Evolutionary conservation across 2,113 vertebrate species (phyloP), one percentile per base, ranked within the genome.

Genomic region (Xyliphius kryptos): DNA sequence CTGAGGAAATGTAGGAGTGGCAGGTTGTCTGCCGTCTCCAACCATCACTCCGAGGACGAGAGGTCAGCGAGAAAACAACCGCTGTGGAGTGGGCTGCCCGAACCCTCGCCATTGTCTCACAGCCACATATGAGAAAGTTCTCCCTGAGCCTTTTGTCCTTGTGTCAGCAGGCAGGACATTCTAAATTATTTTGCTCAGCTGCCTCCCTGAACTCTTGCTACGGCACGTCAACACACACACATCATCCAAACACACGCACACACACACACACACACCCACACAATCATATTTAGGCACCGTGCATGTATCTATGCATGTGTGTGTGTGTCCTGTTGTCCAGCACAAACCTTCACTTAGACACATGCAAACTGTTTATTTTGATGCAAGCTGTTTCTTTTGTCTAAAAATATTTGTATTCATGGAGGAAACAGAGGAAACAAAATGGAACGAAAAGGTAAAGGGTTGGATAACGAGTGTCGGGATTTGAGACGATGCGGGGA

Each of bases 101-200:
- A 84, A 75, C 77, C 70, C 65, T 72, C 73, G 84, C 81, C 81
- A 80, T 76, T 80, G 82, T 86, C 80, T 82, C 79, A 50, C 70
- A 77, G 77, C 78, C 80, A 80, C 82, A 79, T 76, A 78, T 74
- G 79, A 80, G 81, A 83, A 79, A 80, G 80, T 81, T 83, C 81
- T 71, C 79, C 73, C 75, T 70, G 76, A 74, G 82, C 82, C 79
- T 86, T 75, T 86, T 88, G 85, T 88, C 85, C 85, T 87, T 87
- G 85, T 86, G 82, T 87, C 85, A 87, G 85, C 83, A 83, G 82
- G 87, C 83, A 87, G 85, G 84, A 85, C 85, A 79, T 80, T 85
- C 81, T 80, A 80, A 86, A 87, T 85, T 85, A 88, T 87, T 86
- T 86, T 85, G 85, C 86, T 84, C 85, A 86, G 85, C 83, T 85